Evolutionary conservation across 2,888 invertebrate species (phyloP).

Genomic region (Lamproptera curius): DNA sequence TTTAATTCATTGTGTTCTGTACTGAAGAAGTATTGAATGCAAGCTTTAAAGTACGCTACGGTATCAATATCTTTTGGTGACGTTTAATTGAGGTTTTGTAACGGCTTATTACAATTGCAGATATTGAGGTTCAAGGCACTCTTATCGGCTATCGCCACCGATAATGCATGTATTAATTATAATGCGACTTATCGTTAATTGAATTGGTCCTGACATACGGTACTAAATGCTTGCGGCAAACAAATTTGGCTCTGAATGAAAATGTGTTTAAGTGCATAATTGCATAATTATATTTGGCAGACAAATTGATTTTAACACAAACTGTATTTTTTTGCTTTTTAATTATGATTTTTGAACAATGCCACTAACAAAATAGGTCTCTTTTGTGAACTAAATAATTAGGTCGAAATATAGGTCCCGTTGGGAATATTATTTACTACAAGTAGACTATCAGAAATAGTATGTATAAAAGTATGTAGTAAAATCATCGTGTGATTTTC

Average conservation of each 20-base stretch:
- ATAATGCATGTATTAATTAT: conserved; percentile 24
- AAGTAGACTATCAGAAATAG: background rate
- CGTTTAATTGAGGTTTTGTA: no score
- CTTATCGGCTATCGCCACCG: conserved; percentile 35
- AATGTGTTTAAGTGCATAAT: conserved; percentile 1
- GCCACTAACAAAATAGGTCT: conserved; percentile 2
- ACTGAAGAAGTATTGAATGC: no score
- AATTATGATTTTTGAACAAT: conserved; percentile 18
- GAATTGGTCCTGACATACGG: conserved; percentile 11
- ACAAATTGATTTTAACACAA: background rate
- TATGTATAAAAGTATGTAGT: background rate
- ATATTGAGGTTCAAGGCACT: conserved; percentile 35
- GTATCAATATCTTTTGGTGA: no score
- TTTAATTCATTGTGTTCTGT: no score
- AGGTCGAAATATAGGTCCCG: no score
- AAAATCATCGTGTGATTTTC: background rate
- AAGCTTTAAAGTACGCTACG: no score
- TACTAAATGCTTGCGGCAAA: background rate
- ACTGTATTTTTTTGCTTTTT: conserved; percentile 15
- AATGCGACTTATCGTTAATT: conserved; percentile 17
- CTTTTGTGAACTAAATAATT: conserved; percentile 7
- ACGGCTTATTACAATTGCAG: conserved; percentile 9
- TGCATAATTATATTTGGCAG: conserved; percentile 6
- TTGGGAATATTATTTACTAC: no score
- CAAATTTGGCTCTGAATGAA: conserved; percentile 10